These are phyloP conservation scores for Borostomias antarcticus DNA, from an alignment of 2,797 vertebrate species.

Conservation along the genomic window DNA sequence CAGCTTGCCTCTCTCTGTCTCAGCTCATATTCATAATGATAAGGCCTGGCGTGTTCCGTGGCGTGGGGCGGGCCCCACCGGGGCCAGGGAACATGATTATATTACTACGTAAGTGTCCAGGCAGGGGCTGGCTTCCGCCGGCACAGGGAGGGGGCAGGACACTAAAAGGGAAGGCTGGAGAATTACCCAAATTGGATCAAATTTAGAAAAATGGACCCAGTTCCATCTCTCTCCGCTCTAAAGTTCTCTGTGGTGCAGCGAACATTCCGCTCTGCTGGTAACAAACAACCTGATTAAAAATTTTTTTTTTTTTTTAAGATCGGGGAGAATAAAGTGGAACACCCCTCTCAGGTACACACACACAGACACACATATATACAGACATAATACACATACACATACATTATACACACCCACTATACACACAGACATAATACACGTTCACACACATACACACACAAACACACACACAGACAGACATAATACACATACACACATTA, in stretches of 20 bases:
- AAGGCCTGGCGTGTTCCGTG: constrained; percentile 58
- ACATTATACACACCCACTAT: not conserved
- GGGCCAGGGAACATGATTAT: constrained; percentile 12
- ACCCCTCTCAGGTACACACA: constrained; percentile 1
- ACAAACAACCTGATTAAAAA: constrained; percentile 57
- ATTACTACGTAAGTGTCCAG: constrained; percentile 45
- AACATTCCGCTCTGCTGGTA: constrained; percentile 50
- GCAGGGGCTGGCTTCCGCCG: constrained; percentile 48
- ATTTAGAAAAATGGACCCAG: constrained; percentile 70
- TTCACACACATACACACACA: not conserved
- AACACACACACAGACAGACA: not conserved
- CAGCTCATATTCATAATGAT: constrained; percentile 75
- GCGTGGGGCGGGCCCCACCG: constrained; percentile 36
- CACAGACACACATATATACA: not conserved
- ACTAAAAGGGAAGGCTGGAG: constrained; percentile 65
- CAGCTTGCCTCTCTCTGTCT: constrained; percentile 67
- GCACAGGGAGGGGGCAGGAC: constrained; percentile 46
- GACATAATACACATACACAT: not conserved
- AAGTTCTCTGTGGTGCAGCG: constrained; percentile 33
- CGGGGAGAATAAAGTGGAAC: constrained; percentile 42
- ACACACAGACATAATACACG: not conserved
- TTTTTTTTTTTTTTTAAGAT: no score
- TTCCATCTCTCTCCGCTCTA: constrained; percentile 34
- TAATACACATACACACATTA: no score
- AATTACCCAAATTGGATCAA: constrained; percentile 73